Conservation (phyloP, 2,888 invertebrate species). For the Parascotia fuliginaria region DNA sequence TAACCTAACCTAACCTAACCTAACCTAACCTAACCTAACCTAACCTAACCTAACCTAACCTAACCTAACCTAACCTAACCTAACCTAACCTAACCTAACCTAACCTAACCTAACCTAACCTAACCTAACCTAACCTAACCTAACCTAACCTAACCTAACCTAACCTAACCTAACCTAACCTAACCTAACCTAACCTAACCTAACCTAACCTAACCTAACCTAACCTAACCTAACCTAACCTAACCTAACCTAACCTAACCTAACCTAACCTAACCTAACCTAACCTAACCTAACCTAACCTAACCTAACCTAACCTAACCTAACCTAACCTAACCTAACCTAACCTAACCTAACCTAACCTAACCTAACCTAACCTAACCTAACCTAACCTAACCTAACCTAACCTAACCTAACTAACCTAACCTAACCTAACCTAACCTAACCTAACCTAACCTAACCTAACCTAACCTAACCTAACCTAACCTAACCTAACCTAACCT, state of each 20-base stretch:
- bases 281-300: not conserved
- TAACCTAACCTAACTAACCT: not conserved
- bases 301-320: not conserved
- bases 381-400: not conserved
- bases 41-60: slow-evolving; percentile 13
- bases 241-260: not conserved
- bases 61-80: slow-evolving; percentile 13
- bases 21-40: not conserved
- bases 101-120: not conserved
- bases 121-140: not conserved
- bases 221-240: not conserved
- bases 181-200: not conserved
- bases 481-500: not conserved
- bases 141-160: not conserved
- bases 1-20: slow-evolving; percentile 15
- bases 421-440: not conserved
- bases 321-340: not conserved
- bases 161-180: not conserved
- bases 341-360: not conserved
- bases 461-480: not conserved
- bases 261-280: not conserved
- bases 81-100: slow-evolving; percentile 6
- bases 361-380: not conserved
- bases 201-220: slow-evolving; percentile 1
- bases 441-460: not conserved